phyloP scores from a whole-genome alignment of 1,140 invertebrate species.

The Reticulitermes speratus region DNA sequence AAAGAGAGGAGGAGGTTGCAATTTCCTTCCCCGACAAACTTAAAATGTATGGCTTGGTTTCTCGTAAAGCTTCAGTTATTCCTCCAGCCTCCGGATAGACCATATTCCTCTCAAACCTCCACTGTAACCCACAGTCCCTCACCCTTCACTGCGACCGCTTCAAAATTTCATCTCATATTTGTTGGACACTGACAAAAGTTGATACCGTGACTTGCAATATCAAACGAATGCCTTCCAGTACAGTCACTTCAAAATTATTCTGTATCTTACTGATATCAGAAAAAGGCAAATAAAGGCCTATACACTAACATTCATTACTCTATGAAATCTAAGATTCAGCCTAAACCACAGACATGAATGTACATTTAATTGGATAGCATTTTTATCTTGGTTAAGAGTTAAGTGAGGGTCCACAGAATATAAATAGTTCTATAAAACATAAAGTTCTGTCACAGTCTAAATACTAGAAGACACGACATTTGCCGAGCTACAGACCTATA shows the following conservation, averaged over 20 bases:
- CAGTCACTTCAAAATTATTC: background rate
- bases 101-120: slow-evolving; percentile 19
- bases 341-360: too few species aligned
- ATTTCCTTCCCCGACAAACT: slow-evolving; percentile 14
- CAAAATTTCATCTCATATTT: slow-evolving; percentile 29
- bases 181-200: slow-evolving; percentile 26
- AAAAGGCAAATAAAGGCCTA: too few species aligned
- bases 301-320: too few species aligned
- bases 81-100: slow-evolving; percentile 22
- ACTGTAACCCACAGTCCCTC: background rate
- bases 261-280: too few species aligned
- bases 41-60: slow-evolving; percentile 19
- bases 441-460: too few species aligned
- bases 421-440: too few species aligned
- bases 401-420: too few species aligned
- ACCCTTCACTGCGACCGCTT: background rate
- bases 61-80: slow-evolving; percentile 16
- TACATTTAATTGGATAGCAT: too few species aligned
- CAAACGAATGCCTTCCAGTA: slow-evolving; percentile 3
- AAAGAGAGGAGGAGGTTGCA: background rate
- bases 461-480: too few species aligned
- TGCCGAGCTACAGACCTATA: too few species aligned
- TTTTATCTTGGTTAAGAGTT: too few species aligned
- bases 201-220: slow-evolving; percentile 20
- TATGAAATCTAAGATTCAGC: too few species aligned